Percentiles rank a stretch among this genome's conserved stretches.
phyloP scores from a whole-genome alignment of 2,113 vertebrate species.

The Sakesphorus luctuosus region DNA sequence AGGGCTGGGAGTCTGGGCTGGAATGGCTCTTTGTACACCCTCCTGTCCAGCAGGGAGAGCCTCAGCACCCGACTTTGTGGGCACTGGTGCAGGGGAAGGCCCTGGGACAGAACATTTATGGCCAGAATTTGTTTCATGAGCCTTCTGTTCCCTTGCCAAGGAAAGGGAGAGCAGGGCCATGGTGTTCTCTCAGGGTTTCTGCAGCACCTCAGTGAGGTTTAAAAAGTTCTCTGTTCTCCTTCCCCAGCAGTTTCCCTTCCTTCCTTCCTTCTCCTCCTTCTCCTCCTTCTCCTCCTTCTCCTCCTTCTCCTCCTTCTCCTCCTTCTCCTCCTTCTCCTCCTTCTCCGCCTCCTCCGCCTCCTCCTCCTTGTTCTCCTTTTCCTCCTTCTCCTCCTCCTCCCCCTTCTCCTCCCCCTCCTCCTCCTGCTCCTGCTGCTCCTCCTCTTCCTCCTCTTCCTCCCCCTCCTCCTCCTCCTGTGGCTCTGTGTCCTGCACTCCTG shows the following conservation, averaged over 20 bases:
- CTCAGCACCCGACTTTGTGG: not conserved
- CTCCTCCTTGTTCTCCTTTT: too few relatives aligned
- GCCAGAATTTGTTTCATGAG: rapidly evolving
- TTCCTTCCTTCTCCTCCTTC: too few relatives aligned
- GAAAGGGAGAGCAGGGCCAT: not conserved
- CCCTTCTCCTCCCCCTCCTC: not conserved
- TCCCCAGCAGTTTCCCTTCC: not conserved
- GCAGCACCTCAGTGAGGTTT: not conserved
- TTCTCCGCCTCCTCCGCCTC: too few relatives aligned
- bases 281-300: too few relatives aligned
- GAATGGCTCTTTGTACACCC: not conserved
- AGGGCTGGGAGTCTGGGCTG: not conserved
- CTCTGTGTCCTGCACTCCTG: rapidly evolving
- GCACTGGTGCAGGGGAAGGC: not conserved
- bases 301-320: too few relatives aligned
- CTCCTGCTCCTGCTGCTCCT: not conserved
- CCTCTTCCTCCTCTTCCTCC: not conserved
- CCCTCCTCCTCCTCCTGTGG: not conserved
- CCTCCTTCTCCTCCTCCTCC: too few relatives aligned
- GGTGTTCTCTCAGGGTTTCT: not conserved
- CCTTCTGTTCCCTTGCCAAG: not conserved
- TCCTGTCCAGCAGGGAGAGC: rapidly evolving
- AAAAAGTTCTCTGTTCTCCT: not conserved
- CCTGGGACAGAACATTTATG: not conserved
- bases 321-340: too few relatives aligned